A percentile compares a stretch with the other conserved stretches of the same genome.
Evolutionary conservation across 2,113 vertebrate species (phyloP).

Genomic region (Agelaius phoeniceus): DNA sequence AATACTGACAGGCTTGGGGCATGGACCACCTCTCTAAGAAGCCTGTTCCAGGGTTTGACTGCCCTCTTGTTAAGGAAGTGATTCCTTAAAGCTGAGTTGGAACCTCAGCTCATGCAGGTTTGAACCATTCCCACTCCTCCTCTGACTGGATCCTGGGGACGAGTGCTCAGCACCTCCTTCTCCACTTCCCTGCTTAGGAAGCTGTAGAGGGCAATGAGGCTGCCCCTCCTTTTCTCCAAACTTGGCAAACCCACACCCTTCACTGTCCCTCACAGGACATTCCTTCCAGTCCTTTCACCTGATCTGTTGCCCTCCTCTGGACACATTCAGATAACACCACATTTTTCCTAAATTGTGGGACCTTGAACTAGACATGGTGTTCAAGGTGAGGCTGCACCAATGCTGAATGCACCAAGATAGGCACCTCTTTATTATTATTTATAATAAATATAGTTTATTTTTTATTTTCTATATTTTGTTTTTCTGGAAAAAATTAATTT

Average conservation of each 20-base stretch:
- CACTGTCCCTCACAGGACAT: accelerated
- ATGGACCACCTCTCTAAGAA: background rate
- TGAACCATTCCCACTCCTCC: background rate
- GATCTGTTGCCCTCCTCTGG: background rate
- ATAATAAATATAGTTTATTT: background rate
- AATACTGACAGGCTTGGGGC: background rate
- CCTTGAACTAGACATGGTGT: background rate
- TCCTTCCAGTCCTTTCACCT: background rate
- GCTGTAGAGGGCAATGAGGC: background rate
- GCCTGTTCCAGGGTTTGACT: background rate
- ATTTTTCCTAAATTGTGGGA: background rate
- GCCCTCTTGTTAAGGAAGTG: background rate
- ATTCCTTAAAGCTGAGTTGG: background rate
- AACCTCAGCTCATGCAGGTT: background rate
- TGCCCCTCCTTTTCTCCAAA: background rate
- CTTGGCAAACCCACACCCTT: background rate
- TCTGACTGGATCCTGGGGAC: background rate
- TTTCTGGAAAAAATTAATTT: background rate
- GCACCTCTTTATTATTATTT: background rate
- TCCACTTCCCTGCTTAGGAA: background rate
- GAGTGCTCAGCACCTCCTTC: background rate
- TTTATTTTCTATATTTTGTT: background rate
- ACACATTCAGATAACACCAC: background rate
- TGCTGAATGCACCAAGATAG: background rate
- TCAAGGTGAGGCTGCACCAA: background rate